Conservation (phyloP, 1,140 invertebrate species). For the Drosophila biarmipes region DNA sequence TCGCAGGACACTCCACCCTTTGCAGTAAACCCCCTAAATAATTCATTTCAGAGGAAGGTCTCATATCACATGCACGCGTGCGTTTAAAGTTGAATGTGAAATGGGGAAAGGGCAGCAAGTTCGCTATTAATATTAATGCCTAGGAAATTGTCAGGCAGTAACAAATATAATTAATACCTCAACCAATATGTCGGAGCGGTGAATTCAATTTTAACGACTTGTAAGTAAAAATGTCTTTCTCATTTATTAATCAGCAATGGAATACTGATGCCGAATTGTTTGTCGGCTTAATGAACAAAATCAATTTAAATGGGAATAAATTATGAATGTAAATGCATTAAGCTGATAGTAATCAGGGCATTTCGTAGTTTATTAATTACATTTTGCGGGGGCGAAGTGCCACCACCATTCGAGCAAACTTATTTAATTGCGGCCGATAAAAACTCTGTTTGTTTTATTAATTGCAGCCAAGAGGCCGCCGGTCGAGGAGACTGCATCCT, state of each 20-base stretch:
- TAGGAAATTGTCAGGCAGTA: slow-evolving; percentile 37
- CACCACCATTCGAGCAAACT: not conserved
- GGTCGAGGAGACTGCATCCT: slow-evolving; percentile 97
- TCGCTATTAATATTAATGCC: slow-evolving; percentile 46
- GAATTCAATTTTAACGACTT: slow-evolving; percentile 29
- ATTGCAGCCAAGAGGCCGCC: slow-evolving; percentile 95
- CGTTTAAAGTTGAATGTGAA: slow-evolving; percentile 9
- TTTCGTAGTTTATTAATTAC: slow-evolving; percentile 34
- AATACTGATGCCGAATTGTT: slow-evolving; percentile 9
- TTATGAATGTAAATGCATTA: slow-evolving; percentile 40
- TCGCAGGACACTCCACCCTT: slow-evolving; percentile 14
- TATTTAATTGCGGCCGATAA: slow-evolving; percentile 40
- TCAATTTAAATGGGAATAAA: slow-evolving; percentile 43
- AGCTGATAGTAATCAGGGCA: slow-evolving; percentile 14
- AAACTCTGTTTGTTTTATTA: slow-evolving; percentile 21
- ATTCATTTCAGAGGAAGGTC: slow-evolving; percentile 9
- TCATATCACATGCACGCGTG: slow-evolving; percentile 32
- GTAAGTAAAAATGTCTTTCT: slow-evolving; percentile 16
- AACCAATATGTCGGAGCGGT: not conserved
- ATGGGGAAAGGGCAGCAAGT: not conserved
- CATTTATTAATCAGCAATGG: slow-evolving; percentile 15
- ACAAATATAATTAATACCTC: slow-evolving; percentile 8
- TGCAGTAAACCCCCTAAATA: slow-evolving; percentile 5
- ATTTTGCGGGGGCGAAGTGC: not conserved
- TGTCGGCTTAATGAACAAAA: slow-evolving; percentile 43